phyloP scores from a whole-genome alignment of 1,140 invertebrate species.

The Drosophila lowei region DNA sequence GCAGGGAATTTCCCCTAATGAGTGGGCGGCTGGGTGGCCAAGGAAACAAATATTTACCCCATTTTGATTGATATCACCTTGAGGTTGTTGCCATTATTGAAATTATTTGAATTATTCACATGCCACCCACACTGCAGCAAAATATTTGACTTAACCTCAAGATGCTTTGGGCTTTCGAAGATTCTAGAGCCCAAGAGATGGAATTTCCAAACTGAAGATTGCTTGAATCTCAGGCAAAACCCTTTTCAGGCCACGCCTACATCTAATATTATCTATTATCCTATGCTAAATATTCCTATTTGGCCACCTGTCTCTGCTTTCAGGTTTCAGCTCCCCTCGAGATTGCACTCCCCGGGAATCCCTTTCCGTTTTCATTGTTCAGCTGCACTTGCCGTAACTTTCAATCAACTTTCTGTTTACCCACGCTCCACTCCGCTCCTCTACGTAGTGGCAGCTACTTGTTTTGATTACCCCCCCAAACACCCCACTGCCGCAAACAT shows the following conservation, averaged over 20 bases:
- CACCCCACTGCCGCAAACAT: slow-evolving; percentile 22
- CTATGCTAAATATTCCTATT: too few species aligned
- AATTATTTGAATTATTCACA: too few species aligned
- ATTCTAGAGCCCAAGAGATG: too few species aligned
- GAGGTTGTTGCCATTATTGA: background rate
- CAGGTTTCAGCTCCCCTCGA: background rate
- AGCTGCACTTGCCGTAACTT: slow-evolving; percentile 66
- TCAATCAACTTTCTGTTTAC: slow-evolving; percentile 78
- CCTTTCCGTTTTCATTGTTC: slow-evolving; percentile 44
- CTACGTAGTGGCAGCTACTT: slow-evolving; percentile 45
- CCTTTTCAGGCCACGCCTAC: background rate
- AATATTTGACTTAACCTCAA: too few species aligned
- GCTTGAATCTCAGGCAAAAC: too few species aligned
- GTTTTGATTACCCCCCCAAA: slow-evolving; percentile 46
- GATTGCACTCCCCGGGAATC: background rate
- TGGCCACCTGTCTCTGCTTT: too few species aligned
- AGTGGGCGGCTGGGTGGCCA: slow-evolving; percentile 1
- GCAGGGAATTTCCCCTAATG: slow-evolving; percentile 17
- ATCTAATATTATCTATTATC: too few species aligned
- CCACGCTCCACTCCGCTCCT: slow-evolving; percentile 23
- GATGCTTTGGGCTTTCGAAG: too few species aligned
- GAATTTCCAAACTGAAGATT: too few species aligned
- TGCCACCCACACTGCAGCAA: too few species aligned
- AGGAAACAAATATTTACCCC: slow-evolving; percentile 9
- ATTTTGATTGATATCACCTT: slow-evolving; percentile 12